These are phyloP conservation scores for Hoplodrina ambigua DNA, from an alignment of 2,888 invertebrate genomes.

Conservation along the genomic window DNA sequence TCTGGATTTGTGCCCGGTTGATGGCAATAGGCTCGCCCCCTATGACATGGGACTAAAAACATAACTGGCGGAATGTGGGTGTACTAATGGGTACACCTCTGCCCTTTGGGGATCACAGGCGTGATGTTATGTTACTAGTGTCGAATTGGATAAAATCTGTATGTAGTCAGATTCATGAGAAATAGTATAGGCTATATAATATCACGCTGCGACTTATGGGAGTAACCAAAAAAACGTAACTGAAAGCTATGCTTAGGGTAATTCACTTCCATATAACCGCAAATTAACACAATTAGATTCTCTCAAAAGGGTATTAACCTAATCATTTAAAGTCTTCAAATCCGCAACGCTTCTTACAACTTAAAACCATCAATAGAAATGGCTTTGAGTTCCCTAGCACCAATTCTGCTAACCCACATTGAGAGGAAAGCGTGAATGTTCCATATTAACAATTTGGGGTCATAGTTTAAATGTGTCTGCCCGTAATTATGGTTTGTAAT, in stretches of 20 bases:
- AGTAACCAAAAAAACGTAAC: too few relatives aligned
- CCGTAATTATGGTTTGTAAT: conserved; percentile 62
- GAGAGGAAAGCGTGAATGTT: conserved; percentile 41
- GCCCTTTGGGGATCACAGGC: too few relatives aligned
- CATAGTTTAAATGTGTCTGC: conserved; percentile 54
- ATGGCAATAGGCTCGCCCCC: too few relatives aligned
- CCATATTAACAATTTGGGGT: conserved; percentile 58
- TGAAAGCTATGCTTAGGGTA: background rate
- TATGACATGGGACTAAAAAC: too few relatives aligned
- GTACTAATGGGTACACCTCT: too few relatives aligned
- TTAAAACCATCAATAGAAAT: conserved; percentile 18
- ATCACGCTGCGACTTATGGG: too few relatives aligned
- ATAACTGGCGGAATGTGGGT: too few relatives aligned
- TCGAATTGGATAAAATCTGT: too few relatives aligned
- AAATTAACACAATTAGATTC: background rate
- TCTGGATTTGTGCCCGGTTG: too few relatives aligned
- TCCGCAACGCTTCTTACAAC: conserved; percentile 5
- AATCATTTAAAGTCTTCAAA: conserved; percentile 10
- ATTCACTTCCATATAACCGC: background rate
- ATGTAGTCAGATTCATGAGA: too few relatives aligned
- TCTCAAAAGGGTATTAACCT: background rate
- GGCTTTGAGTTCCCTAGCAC: conserved; percentile 19
- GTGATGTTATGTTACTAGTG: too few relatives aligned
- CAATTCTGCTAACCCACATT: conserved; percentile 27
- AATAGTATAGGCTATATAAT: too few relatives aligned